Conservation (phyloP, 64 coral and sea anemone genomes). For the Montipora cactus region DNA sequence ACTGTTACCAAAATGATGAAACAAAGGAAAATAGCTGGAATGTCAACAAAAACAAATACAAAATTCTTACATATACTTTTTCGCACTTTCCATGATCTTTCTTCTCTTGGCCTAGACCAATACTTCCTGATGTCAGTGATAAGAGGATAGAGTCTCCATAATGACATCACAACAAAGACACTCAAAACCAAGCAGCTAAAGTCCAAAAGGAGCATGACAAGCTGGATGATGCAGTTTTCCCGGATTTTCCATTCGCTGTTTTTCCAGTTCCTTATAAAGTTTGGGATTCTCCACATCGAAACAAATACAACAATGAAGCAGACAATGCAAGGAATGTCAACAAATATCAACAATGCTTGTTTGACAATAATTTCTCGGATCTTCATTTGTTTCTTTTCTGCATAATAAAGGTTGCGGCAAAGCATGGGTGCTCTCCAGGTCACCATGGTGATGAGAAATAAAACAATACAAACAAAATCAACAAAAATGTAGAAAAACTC, state of each 20-base stretch:
- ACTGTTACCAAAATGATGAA: conserved; percentile 82
- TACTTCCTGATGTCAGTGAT: conserved; percentile 81
- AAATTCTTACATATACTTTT: conserved; percentile 89
- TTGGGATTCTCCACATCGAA: conserved; percentile 89
- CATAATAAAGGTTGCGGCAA: conserved; percentile 48
- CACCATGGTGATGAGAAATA: conserved; percentile 77
- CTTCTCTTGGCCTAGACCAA: conserved; percentile 22
- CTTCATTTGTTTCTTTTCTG: conserved; percentile 54
- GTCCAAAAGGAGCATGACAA: conserved; percentile 82
- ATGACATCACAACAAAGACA: conserved; percentile 68
- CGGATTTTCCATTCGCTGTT: conserved; percentile 85
- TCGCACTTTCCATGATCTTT: conserved; percentile 93
- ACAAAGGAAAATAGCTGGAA: conserved; percentile 85
- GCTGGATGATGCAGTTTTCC: conserved; percentile 79
- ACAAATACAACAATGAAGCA: conserved; percentile 80
- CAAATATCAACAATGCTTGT: conserved; percentile 82
- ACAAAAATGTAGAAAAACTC: conserved; percentile 74
- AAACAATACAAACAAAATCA: conserved; percentile 84
- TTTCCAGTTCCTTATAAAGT: conserved; percentile 85
- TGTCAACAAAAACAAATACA: conserved; percentile 85
- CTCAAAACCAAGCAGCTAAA: conserved; percentile 79
- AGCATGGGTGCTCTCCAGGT: conserved; percentile 93
- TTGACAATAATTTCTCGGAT: conserved; percentile 52
- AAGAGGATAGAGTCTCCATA: conserved; percentile 95
- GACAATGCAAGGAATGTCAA: conserved; percentile 98